These are phyloP conservation scores for Zoroaster sp. DNA, from an alignment of 53 echinoderm and acorn worm genomes.

Conservation along the genomic window DNA sequence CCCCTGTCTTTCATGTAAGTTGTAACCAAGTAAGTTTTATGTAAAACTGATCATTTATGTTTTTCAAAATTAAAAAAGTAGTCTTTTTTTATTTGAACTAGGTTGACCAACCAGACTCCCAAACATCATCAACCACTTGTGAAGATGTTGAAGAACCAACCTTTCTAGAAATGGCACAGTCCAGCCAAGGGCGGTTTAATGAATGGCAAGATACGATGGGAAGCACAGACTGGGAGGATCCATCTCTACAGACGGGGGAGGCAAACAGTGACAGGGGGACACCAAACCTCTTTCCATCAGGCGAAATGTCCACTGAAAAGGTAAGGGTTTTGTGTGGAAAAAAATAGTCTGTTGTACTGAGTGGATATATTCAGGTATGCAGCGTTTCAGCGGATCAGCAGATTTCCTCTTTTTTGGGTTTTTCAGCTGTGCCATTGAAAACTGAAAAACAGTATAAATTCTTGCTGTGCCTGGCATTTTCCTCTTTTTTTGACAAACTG, in stretches of 20 bases:
- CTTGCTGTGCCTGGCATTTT: too few species aligned
- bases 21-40: too few species aligned
- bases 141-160: background rate
- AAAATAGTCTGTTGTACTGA: too few species aligned
- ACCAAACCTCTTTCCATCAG: background rate
- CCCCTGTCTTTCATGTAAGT: too few species aligned
- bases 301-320: background rate
- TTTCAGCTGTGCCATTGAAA: too few species aligned
- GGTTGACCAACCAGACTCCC: background rate
- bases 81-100: background rate
- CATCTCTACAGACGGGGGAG: conserved; percentile 2
- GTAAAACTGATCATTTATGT: too few species aligned
- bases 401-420: too few species aligned
- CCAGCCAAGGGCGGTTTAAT: background rate
- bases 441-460: too few species aligned
- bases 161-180: background rate
- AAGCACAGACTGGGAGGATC: conserved; percentile 24
- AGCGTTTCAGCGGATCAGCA: too few species aligned
- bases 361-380: too few species aligned
- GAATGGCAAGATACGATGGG: conserved; percentile 26
- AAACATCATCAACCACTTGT: background rate
- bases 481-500: too few species aligned
- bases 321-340: too few species aligned
- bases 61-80: background rate
- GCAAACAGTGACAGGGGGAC: background rate